Evolutionary conservation across 2,113 vertebrate species (phyloP).

Genomic region (Procavia capensis): DNA sequence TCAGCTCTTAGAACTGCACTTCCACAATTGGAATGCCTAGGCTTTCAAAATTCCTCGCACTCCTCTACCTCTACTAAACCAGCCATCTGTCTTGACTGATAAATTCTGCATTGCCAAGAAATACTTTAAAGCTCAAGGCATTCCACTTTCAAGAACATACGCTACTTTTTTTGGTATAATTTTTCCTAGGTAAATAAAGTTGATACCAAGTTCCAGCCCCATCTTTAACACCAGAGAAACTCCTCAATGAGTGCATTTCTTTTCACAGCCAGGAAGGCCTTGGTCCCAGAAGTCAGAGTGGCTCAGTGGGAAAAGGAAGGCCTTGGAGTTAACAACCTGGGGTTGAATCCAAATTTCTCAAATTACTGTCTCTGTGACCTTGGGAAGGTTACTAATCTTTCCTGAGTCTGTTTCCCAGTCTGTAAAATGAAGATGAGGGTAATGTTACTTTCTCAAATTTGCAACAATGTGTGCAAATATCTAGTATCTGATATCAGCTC

Average conservation of each 20-base stretch:
- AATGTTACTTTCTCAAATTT: background rate
- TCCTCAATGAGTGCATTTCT: background rate
- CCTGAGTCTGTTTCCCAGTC: background rate
- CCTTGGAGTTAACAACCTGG: background rate
- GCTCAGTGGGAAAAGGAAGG: background rate
- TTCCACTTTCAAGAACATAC: slow-evolving; percentile 40
- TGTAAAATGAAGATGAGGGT: background rate
- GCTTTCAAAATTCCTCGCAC: slow-evolving; percentile 9
- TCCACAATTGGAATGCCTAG: background rate
- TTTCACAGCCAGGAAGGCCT: background rate
- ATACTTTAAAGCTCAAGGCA: background rate
- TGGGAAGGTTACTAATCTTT: background rate
- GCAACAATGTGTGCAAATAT: background rate
- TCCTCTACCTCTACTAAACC: background rate
- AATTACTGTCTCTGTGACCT: background rate
- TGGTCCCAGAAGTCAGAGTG: background rate
- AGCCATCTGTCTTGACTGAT: slow-evolving; percentile 15
- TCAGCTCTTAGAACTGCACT: background rate
- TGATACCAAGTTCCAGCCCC: background rate
- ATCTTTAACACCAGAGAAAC: slow-evolving; percentile 5
- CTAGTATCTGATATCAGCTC: background rate
- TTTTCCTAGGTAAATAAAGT: slow-evolving; percentile 31
- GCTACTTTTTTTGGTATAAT: background rate
- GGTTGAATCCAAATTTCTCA: background rate
- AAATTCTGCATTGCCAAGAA: background rate